phyloP scores from a whole-genome alignment of 2,113 vertebrate species.

The Ctenomys sociabilis region DNA sequence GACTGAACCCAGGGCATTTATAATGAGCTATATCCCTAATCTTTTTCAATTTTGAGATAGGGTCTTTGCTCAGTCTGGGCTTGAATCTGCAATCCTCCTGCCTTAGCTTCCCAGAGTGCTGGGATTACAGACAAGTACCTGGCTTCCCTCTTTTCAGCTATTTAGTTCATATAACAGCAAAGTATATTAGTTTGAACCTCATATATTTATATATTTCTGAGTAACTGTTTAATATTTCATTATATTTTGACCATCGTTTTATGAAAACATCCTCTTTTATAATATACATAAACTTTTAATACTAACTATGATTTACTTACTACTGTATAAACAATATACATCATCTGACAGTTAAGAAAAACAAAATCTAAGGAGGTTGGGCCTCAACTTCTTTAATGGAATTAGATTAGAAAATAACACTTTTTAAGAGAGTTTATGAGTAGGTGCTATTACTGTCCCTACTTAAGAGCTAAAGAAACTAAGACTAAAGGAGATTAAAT shows the following conservation, averaged over 20 bases:
- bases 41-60: too few species aligned
- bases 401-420: slow-evolving; percentile 17
- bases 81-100: too few species aligned
- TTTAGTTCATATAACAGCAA: background rate
- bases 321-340: background rate
- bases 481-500: too few species aligned
- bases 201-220: background rate
- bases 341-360: slow-evolving; percentile 1
- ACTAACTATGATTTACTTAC: background rate
- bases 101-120: too few species aligned
- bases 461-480: background rate
- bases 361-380: background rate
- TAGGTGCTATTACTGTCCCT: background rate
- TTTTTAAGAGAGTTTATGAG: background rate
- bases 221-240: background rate
- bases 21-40: background rate
- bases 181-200: background rate
- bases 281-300: slow-evolving; percentile 29
- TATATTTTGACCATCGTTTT: slow-evolving; percentile 7
- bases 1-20: background rate
- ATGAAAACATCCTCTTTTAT: background rate
- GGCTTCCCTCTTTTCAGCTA: background rate
- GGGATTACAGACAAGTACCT: background rate
- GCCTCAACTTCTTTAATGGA: background rate
- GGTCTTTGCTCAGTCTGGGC: too few species aligned